Base-by-base conservation (phyloP, 2,888 invertebrate genomes). In the Prenolepis imparis region DNA sequence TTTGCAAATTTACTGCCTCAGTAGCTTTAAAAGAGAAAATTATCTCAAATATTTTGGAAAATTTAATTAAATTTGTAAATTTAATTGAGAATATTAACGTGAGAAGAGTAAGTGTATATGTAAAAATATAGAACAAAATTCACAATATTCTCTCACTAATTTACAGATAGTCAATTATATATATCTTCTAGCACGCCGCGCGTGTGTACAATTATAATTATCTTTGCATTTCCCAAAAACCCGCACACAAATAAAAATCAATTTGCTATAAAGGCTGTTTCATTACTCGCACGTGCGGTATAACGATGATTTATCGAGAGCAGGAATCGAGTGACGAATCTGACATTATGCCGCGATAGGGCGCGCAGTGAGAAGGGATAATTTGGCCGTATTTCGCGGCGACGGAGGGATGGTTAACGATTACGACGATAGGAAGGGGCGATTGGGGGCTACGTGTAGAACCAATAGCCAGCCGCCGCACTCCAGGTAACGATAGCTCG, bases 301-400 rank as follows among this genome's bases (percentile, higher is more conserved):
- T 36, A 57, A 57, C 59, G 68, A 32, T 85, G 70, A 48, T 82
- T 82, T 67, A 82, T 85, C 82, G 68, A 28, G 61, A 52, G 24
- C 52, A 52, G 83, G 74, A 82, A 72, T 57, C 64, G 55, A 73
- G 72, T 84, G 87, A 77, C 87, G 68, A 85, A 83, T 83, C 70
- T 64, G 63, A 68, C 72, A 55, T 84, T 73, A 70, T 24, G 48
- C 61, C 28, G 78, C 72, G 39, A 75, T 36, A 61, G 57, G 66
- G 32, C 84, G 80, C 80, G 80, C 82, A 21, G 84, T 67, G 83
- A 61, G 78, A 84, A 81, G 74, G 86, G 84, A 87, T 88, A 92
- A 91, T 91, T 90, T 89, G 89, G 88, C 86, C 86, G 89, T 86
- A 89, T 89, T 91, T 87, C 84, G 89, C 87, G 77, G 86, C 87